A percentile compares a stretch with the other conserved stretches of the same genome.
phyloP scores from a whole-genome alignment of 2,113 vertebrate genomes.

The Elanoides forficatus region DNA sequence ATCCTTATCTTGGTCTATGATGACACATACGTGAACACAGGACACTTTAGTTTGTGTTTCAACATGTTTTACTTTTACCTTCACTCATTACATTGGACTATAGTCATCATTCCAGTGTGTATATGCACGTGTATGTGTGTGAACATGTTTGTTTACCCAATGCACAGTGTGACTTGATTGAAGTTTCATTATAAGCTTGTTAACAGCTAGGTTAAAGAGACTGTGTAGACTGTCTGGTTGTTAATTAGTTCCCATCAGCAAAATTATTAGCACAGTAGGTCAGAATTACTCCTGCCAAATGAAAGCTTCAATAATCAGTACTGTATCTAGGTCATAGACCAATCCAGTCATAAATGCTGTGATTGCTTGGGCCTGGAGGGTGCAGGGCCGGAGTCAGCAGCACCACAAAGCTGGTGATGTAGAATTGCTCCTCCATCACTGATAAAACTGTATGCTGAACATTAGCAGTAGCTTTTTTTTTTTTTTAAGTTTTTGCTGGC shows the following conservation, averaged over 20 bases:
- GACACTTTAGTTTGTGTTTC: background rate
- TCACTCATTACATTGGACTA: background rate
- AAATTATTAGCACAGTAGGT: conserved; percentile 63
- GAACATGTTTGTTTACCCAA: background rate
- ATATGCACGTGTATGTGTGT: too few species aligned
- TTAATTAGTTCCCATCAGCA: conserved; percentile 54
- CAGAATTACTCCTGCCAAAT: conserved; percentile 42
- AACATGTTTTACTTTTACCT: background rate
- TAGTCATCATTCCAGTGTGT: background rate
- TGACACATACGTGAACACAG: background rate
- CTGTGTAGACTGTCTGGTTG: conserved; percentile 5
- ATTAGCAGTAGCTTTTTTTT: background rate
- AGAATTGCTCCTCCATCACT: background rate
- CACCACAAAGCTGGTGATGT: background rate
- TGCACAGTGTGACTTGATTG: background rate
- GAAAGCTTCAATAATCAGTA: conserved; percentile 55
- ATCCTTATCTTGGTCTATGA: background rate
- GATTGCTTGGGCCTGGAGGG: conserved; percentile 22
- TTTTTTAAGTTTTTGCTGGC: background rate
- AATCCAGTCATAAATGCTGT: conserved; percentile 8
- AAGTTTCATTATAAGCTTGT: conserved; percentile 42
- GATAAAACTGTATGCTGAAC: background rate
- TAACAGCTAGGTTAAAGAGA: conserved; percentile 43
- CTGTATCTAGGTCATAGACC: conserved; percentile 67
- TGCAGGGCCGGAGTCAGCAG: background rate